These are phyloP conservation scores for Gisinianus flammeolus DNA, from an alignment of 2,888 invertebrate species.

Conservation along the genomic window DNA sequence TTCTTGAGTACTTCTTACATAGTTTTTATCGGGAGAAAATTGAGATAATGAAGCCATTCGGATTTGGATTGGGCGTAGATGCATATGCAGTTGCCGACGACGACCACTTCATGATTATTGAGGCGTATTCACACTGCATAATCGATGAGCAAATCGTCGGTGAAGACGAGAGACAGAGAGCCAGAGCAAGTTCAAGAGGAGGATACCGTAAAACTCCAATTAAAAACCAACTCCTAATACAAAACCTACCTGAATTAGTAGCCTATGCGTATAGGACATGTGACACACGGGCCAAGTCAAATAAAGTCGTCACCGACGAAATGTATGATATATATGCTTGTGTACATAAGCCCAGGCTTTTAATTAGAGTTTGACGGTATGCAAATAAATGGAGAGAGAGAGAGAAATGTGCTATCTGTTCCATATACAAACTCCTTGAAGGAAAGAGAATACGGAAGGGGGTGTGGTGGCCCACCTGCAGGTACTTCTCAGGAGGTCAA, in stretches of 20 bases:
- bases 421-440: too few relatives aligned
- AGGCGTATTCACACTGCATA: constrained; percentile 53
- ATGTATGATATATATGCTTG: too few relatives aligned
- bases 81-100: constrained; percentile 26
- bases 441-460: constrained; percentile 57
- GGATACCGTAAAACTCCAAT: too few relatives aligned
- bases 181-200: background rate
- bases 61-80: constrained; percentile 45
- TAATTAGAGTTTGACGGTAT: too few relatives aligned
- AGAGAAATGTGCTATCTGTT: too few relatives aligned
- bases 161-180: constrained; percentile 26
- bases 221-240: too few relatives aligned
- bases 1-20: background rate
- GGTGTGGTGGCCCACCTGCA: constrained; percentile 57
- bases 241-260: too few relatives aligned
- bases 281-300: too few relatives aligned
- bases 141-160: constrained; percentile 57
- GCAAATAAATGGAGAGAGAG: constrained; percentile 46
- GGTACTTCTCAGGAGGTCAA: constrained; percentile 58
- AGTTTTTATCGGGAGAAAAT: constrained; percentile 8
- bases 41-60: constrained; percentile 48
- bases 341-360: too few relatives aligned
- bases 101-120: background rate
- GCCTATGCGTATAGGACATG: too few relatives aligned
- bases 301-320: too few relatives aligned